Evolutionary conservation across 2,888 invertebrate genomes (phyloP), one percentile per base, ranked within the genome.

Genomic region (Taphrorychus bicolor): DNA sequence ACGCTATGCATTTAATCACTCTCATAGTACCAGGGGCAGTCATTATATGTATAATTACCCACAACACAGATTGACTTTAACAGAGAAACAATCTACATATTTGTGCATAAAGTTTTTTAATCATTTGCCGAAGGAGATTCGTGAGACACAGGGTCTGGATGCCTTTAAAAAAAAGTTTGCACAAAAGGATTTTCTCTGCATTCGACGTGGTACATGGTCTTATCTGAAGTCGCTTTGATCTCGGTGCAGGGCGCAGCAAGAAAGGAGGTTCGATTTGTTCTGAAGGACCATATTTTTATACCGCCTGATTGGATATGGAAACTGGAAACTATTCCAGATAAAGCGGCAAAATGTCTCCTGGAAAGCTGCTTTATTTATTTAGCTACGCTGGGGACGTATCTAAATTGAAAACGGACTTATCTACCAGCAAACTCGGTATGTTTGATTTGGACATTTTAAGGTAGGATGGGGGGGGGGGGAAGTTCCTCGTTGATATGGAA

Each of bases 291-390:
- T 66, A 66, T 61, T 66, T 57, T 58, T 61, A 51, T 61, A 66
- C 42, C 66, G 57, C 66, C 58, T 58, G 66, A 66, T 66, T 66
- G 61, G 66, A 41, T 57, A 61, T 66, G 66, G 57, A 57, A 60
- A 64, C 59, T 66, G 66, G 53, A 59, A 52, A 66, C 59, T 60
- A 60, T 61, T 61, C 54, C 42, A 57, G 66, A 66, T 66, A 66
- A 61, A 66, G 56, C 49, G 45, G n/a, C 21, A 54, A 48, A 62
- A 60, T 60, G 23, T 65, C 45, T 53, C 24, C 45, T 49, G 17
- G 18, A 32, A n/a, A 65, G 45, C 52, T 53, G 53, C 32, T 59
- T 65, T 59, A 45, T 59, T 52, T 53, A 65, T 65, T 59, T 59
- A 65, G 52, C 9, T 59, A 16, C 53, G 42, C 23, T 40, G n/a